A percentile compares a stretch with the other conserved stretches of the same genome.
Conservation (phyloP, 1,140 invertebrate species). For the Pentalonia nigronervosa region DNA sequence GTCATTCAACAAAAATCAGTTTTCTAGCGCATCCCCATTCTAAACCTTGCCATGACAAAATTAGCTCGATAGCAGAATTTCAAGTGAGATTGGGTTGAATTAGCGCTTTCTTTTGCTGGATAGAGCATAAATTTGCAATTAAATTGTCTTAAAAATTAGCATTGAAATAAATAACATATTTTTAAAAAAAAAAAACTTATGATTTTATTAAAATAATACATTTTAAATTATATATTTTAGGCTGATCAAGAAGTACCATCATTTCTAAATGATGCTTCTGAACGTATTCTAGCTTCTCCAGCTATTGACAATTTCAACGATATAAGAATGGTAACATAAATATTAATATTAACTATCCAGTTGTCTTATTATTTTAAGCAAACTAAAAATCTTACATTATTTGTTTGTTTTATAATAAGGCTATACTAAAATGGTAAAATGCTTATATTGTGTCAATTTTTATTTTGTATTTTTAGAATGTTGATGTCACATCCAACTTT, state of each 20-base stretch:
- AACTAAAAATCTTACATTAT: not conserved
- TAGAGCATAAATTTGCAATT: not conserved
- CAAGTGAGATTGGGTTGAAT: not conserved
- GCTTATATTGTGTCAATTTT: not conserved
- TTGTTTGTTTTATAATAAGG: not conserved
- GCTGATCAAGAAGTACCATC: slow-evolving; percentile 53
- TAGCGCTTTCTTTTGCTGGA: not conserved
- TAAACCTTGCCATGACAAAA: not conserved
- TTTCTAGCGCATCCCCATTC: not conserved
- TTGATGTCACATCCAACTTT: slow-evolving; percentile 13
- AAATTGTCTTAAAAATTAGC: not conserved
- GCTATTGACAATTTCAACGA: slow-evolving; percentile 25
- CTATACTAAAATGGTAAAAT: not conserved
- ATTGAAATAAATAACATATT: not conserved
- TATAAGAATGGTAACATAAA: slow-evolving; percentile 38
- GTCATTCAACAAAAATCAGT: not conserved
- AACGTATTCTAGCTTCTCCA: not conserved
- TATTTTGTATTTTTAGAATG: slow-evolving; percentile 8
- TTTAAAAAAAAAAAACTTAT: not conserved
- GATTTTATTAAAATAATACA: not conserved
- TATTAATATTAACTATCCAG: not conserved
- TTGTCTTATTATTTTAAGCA: not conserved
- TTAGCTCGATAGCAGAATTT: not conserved
- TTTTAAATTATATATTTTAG: slow-evolving; percentile 29
- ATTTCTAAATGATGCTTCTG: slow-evolving; percentile 27